Evolutionary conservation across 1,140 invertebrate genomes (phyloP).

Genomic region (Penaeus japonicus): DNA sequence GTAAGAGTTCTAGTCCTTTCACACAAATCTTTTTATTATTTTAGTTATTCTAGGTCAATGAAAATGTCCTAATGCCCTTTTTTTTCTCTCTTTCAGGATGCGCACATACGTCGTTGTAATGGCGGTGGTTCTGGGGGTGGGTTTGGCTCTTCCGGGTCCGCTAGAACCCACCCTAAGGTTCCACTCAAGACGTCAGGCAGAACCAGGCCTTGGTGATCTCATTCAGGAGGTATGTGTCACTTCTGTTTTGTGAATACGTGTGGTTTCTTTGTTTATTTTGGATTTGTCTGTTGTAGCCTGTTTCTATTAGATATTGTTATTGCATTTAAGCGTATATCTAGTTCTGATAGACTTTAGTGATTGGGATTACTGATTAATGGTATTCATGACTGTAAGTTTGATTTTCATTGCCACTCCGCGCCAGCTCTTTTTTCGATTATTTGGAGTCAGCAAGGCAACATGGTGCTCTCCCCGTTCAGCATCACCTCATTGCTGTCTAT

Average conservation of each 20-base stretch:
- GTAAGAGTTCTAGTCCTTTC: no score
- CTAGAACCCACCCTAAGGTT: not conserved
- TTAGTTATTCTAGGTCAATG: not conserved
- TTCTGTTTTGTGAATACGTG: no score
- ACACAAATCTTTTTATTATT: no score
- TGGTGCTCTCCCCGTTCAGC: conserved; percentile 82
- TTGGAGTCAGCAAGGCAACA: conserved; percentile 66
- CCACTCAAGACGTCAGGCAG: not conserved
- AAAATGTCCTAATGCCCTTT: not conserved
- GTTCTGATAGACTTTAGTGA: not conserved
- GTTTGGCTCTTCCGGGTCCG: not conserved
- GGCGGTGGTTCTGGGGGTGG: not conserved
- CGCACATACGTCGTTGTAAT: not conserved
- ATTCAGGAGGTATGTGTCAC: conserved; percentile 12
- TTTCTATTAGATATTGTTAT: no score
- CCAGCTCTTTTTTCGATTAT: not conserved
- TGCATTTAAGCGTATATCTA: no score
- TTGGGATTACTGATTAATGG: not conserved
- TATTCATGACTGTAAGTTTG: not conserved
- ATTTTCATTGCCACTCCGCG: conserved; percentile 20
- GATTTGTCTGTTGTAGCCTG: no score
- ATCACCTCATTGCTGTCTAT: conserved; percentile 78
- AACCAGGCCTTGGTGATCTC: not conserved
- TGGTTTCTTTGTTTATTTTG: no score
- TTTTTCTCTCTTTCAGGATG: not conserved